Conservation (phyloP, 2,797 vertebrate species). For the Channallabes apus region DNA sequence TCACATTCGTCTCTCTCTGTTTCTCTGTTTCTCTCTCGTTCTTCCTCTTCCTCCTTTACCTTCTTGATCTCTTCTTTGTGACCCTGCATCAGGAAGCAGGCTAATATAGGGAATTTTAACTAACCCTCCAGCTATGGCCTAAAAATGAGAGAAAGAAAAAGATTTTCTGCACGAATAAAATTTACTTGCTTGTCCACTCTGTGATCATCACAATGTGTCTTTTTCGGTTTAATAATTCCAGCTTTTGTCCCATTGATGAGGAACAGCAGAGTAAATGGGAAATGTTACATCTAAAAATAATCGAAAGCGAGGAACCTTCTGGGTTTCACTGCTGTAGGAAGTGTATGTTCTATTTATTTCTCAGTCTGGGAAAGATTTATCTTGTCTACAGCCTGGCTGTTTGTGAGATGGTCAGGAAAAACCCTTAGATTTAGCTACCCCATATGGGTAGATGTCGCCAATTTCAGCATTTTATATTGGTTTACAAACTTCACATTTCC, state of each 20-base stretch:
- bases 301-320: neutral
- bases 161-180: conserved; percentile 71
- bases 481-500: neutral
- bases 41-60: conserved; percentile 12
- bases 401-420: neutral
- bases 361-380: conserved; percentile 7
- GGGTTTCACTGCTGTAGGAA: neutral
- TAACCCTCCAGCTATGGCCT: conserved; percentile 60
- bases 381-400: neutral
- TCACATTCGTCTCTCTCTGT: neutral
- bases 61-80: conserved; percentile 11
- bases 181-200: conserved; percentile 57
- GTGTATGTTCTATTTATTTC: conserved; percentile 11
- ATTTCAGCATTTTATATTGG: neutral
- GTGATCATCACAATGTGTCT: conserved; percentile 60
- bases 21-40: neutral
- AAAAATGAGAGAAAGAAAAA: conserved; percentile 63
- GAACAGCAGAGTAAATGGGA: conserved; percentile 3
- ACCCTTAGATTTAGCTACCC: too few relatives aligned
- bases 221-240: conserved; percentile 58
- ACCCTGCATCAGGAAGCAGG: conserved; percentile 60
- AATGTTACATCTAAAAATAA: conserved; percentile 19
- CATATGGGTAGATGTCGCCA: neutral
- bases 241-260: conserved; percentile 30
- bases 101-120: conserved; percentile 68